A percentile compares a stretch with the other conserved stretches of the same genome.
phyloP scores from a whole-genome alignment of 2,113 vertebrate genomes.

The Alouatta palliata region DNA sequence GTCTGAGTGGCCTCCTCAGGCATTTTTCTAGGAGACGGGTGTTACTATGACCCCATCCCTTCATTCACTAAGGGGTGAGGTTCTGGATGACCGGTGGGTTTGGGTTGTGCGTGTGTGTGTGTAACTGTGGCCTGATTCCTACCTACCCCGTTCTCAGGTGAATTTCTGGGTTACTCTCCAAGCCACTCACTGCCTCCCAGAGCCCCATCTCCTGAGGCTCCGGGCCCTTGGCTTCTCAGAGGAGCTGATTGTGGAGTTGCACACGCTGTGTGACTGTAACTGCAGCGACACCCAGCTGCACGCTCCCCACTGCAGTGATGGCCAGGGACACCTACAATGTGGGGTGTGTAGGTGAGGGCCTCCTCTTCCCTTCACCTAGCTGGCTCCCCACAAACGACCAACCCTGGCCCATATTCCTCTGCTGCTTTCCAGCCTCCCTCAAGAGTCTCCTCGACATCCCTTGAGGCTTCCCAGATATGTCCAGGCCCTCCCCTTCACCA shows the following conservation, averaged over 20 bases:
- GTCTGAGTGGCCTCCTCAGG: background rate
- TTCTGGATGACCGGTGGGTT: background rate
- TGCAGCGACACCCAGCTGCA: conserved; percentile 73
- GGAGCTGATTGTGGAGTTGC: conserved; percentile 80
- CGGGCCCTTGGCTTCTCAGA: conserved; percentile 86
- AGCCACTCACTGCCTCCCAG: conserved; percentile 74
- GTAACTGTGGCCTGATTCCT: background rate
- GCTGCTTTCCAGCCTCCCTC: background rate
- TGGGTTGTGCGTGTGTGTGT: too few species aligned
- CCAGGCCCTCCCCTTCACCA: background rate
- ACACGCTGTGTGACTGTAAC: conserved; percentile 83
- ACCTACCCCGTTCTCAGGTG: conserved; percentile 75
- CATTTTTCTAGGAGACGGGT: background rate
- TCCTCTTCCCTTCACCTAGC: background rate
- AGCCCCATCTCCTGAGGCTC: conserved; percentile 70
- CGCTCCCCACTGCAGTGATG: conserved; percentile 77
- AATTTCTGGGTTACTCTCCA: conserved; percentile 82
- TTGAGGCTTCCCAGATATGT: background rate
- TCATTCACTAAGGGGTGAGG: background rate
- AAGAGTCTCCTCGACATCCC: background rate
- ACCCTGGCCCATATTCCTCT: background rate
- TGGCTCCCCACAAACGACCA: background rate
- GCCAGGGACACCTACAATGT: conserved; percentile 82
- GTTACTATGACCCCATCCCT: background rate
- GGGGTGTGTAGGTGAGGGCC: conserved; percentile 85